Base-by-base conservation (phyloP, 1,140 invertebrate genomes). In the Coptotermes formosanus region DNA sequence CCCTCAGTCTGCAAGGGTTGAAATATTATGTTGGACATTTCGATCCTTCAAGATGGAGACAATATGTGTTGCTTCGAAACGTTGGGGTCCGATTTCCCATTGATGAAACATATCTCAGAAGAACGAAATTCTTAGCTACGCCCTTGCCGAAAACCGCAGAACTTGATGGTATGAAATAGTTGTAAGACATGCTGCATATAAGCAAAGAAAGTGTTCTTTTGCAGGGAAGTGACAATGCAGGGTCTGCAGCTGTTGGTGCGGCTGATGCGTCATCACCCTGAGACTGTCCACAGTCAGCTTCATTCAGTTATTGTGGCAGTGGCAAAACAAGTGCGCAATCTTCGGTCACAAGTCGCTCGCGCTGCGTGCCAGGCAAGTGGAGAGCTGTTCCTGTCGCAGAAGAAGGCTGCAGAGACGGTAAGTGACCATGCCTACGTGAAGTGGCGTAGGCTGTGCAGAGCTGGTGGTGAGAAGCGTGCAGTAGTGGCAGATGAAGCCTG, bases 261-360 rank as follows among this genome's bases (percentile, higher is more conserved):
- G 45, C 90, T 99, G 38, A 93, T 94, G 3, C 92, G 93, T 86
- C 94, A 96, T 88, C 94, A 97, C 89, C 92, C 94, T 0, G 95
- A 97, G 81, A 89, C 93, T 19, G 86, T 96, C 3, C 91, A 91
- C 84, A 89, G 89, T 30, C 93, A 93, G 88, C 91, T 93, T 87
- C 94, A 93, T 91, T 93, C 92, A 85, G 92, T 96, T 43, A 94
- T 94, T 55, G 91, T 97, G 48, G 91, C 94, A 52, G 89, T 98
- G 2, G 93, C 96, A 1, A 93, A 93, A 84, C 97, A 98, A 88
- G 94, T 98, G 32, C 94, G 94, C 83, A 98, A 97, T 91, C 92
- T 99, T 43, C 92, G 98, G 12, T 98, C 98, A 0, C 97, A 98
- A 90, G 98, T 99, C 0, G 94, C 97, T 0, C 92, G 97, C 87